Evolutionary conservation across 1,140 invertebrate genomes (phyloP).

Genomic region (Hesperophylax magnus): DNA sequence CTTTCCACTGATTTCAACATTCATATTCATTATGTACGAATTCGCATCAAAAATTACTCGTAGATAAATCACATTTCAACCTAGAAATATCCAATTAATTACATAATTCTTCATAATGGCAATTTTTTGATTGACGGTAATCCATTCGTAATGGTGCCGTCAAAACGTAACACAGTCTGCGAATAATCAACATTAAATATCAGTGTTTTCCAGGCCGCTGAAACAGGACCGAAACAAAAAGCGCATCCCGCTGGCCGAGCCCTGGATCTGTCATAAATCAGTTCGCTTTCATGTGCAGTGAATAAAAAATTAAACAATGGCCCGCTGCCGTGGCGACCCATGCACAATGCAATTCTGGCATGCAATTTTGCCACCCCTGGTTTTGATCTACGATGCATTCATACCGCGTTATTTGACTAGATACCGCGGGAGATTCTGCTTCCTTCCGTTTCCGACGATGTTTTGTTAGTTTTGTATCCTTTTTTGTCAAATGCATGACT

Average conservation of each 20-base stretch:
- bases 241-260: conserved; percentile 30
- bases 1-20: too few relatives aligned
- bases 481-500: too few relatives aligned
- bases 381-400: conserved; percentile 35
- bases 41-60: too few relatives aligned
- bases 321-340: conserved; percentile 21
- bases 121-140: too few relatives aligned
- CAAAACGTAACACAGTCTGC: too few relatives aligned
- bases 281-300: conserved; percentile 46
- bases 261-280: conserved; percentile 41
- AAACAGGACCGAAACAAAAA: conserved; percentile 39
- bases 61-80: too few relatives aligned
- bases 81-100: too few relatives aligned
- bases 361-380: conserved; percentile 40
- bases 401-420: conserved; percentile 42
- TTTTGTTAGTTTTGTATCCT: not conserved
- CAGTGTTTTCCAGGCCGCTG: conserved; percentile 29
- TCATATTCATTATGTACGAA: too few relatives aligned
- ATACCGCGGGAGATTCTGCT: conserved; percentile 6
- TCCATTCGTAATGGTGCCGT: too few relatives aligned
- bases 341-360: conserved; percentile 39
- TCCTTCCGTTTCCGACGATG: conserved; percentile 20
- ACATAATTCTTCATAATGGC: too few relatives aligned
- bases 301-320: conserved; percentile 49
- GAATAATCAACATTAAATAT: too few relatives aligned